Base-by-base conservation (phyloP, 2,113 vertebrate genomes). In the Paradoxurus hermaphroditus region DNA sequence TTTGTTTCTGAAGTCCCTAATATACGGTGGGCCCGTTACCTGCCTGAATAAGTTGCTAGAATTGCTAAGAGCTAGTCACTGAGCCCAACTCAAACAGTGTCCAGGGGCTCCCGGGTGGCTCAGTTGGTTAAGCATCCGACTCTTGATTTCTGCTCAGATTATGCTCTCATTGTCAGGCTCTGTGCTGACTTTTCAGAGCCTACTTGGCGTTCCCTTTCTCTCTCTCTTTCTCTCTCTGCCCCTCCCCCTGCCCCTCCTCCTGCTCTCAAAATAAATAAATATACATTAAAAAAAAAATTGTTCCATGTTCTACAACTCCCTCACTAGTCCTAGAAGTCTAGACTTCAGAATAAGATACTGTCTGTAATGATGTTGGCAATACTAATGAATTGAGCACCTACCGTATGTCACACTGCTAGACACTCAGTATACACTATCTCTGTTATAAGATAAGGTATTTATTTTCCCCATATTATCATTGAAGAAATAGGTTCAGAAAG, bases 381-480 rank as follows among this genome's bases (percentile, higher is more conserved):
- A 89, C 51, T 83, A 83, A 92, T 70, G 67, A 91, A 85, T 53
- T 82, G 27, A 93, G 31, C 73, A 95, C 36, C 86, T 73, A 34
- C 7, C 65, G 34, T 46, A 4, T 90, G 46, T 36, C 27, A 91
- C 41, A 94, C 27, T 93, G 29, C 59, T 85, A 73, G 78, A 92
- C 68, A 59, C 51, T 78, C 89, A 77, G 44, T 34, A n/a, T 83
- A 79, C 34, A 14, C 19, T 53, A 1, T 87, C 65, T 96, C 19
- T 90, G 29, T 36, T 91, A 51, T 23, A 79, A 94, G 90, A 75
- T 86, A 68, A 81, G 82, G 12, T 84, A 31, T 86, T 92, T 86
- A 19, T 95, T 94, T 94, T 27, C 13, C 53, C 23, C 53, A 63
- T 88, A n/a, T 91, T 95, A 59, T 96, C 68, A 93, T n/a, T 65